A percentile compares a stretch with the other conserved stretches of the same genome.
Conservation (phyloP, 2,888 invertebrate species). For the Polietes domitor region DNA sequence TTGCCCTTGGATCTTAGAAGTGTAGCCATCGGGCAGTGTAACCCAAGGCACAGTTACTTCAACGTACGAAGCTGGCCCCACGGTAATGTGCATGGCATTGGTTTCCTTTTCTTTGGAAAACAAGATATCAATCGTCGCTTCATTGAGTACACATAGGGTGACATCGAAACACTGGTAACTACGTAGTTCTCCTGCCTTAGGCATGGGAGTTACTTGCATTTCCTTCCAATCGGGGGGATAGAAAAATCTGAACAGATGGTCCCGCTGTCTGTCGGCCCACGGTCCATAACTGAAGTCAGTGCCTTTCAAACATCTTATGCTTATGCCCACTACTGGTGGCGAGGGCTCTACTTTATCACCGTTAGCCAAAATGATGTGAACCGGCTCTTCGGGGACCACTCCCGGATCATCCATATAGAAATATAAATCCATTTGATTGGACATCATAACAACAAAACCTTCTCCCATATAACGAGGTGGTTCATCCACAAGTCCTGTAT, state of each 20-base stretch:
- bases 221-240: constrained; percentile 94
- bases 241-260: constrained; percentile 97
- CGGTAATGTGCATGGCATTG: constrained; percentile 97
- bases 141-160: constrained; percentile 92
- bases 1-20: constrained; percentile 95
- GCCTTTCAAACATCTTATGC: constrained; percentile 96
- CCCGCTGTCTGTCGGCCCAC: constrained; percentile 98
- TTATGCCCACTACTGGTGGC: constrained; percentile 97
- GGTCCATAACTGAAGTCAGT: constrained; percentile 98
- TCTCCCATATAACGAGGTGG: constrained; percentile 99
- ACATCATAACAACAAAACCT: constrained; percentile 98
- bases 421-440: constrained; percentile 96
- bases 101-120: constrained; percentile 97
- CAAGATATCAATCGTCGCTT: constrained; percentile 96
- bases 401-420: constrained; percentile 98
- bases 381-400: constrained; percentile 94
- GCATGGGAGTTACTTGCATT: constrained; percentile 89
- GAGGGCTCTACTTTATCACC: constrained; percentile 96
- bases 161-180: constrained; percentile 96
- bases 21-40: constrained; percentile 92
- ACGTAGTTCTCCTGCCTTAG: constrained; percentile 92
- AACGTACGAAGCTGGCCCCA: constrained; percentile 96
- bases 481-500: constrained; percentile 95
- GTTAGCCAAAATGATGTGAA: constrained; percentile 93
- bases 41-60: constrained; percentile 99